Base-by-base conservation (phyloP, 2,113 vertebrate genomes). In the Myodes glareolus region DNA sequence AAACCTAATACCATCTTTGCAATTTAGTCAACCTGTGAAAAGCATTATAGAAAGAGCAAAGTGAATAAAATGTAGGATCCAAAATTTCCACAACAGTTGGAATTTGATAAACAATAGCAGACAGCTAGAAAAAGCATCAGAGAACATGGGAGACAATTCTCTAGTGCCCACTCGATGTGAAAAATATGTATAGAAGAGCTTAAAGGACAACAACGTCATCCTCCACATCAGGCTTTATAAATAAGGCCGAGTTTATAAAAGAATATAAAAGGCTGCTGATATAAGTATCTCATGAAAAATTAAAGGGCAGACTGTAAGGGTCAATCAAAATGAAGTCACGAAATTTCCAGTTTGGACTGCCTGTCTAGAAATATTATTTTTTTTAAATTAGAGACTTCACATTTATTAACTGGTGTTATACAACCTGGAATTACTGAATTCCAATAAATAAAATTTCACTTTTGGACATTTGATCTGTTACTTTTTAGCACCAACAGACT, bases 401-500 rank as follows among this genome's bases (percentile, higher is more conserved):
- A 96, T 97, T 98, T 98, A 98, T 97, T 98, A 97, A 96, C 5
- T 90, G 42, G 80, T 95, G 50, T 95, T 73, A 91, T 96, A 97
- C 39, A 97, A 96, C 55, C 33, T 97, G 92, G 95, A 97, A 96
- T 95, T 94, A 91, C n/a, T 90, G 65, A 96, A 96, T 98, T 97
- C 97, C 97, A 95, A 97, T 97, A 97, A 98, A 96, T 94, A 97
- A 67, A 93, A 92, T 94, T 91, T 93, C 73, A 97, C 88, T 82
- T 96, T 90, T 94, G 42, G 89, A 97, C 58, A 94, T 97, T 39
- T 82, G 76, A 95, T 93, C 73, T 96, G 52, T 92, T 96, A 88
- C 78, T 97, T 97, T 91, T 95, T 97, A 96, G 96, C 93, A 95
- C 93, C 94, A 90, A 78, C 42, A 96, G 19, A 84, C 61, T 95